phyloP scores from a whole-genome alignment of 2,888 invertebrate species.

The Leptinotarsa haldemani region DNA sequence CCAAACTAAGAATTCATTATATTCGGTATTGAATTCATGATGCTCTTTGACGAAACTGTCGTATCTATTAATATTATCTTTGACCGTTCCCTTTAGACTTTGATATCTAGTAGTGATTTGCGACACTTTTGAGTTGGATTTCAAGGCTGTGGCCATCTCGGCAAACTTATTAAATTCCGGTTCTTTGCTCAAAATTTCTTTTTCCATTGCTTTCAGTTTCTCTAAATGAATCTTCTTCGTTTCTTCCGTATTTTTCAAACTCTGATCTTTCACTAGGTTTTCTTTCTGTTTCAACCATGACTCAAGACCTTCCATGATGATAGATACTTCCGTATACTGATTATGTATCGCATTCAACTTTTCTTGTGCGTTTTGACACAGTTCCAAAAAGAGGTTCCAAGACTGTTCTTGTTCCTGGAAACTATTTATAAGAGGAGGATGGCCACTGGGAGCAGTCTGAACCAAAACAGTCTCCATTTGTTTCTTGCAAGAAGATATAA shows the following conservation, averaged over 20 bases:
- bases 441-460: slow-evolving; percentile 83
- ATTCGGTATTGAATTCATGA: slow-evolving; percentile 80
- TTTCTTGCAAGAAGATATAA: slow-evolving; percentile 76
- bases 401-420: slow-evolving; percentile 79
- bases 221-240: slow-evolving; percentile 83
- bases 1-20: slow-evolving; percentile 80
- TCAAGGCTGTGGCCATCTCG: slow-evolving; percentile 77
- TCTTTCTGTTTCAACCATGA: slow-evolving; percentile 90
- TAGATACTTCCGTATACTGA: slow-evolving; percentile 86
- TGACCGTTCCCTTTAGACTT: slow-evolving; percentile 81
- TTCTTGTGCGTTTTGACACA: slow-evolving; percentile 78
- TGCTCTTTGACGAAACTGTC: slow-evolving; percentile 89
- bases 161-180: slow-evolving; percentile 76
- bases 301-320: slow-evolving; percentile 80
- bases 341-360: slow-evolving; percentile 81
- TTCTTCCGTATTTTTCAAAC: slow-evolving; percentile 85
- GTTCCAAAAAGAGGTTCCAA: slow-evolving; percentile 80
- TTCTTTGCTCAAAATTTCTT: slow-evolving; percentile 76
- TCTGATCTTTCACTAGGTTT: slow-evolving; percentile 87
- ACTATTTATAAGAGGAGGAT: slow-evolving; percentile 77
- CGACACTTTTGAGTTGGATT: slow-evolving; percentile 82
- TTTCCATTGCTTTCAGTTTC: slow-evolving; percentile 78
- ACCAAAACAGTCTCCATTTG: slow-evolving; percentile 79
- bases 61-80: slow-evolving; percentile 86
- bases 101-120: slow-evolving; percentile 86